Percentiles rank a stretch among this genome's conserved stretches.
These are phyloP conservation scores for Digitonthophagus gazella DNA, from an alignment of 2,888 invertebrate genomes.

Conservation along the genomic window DNA sequence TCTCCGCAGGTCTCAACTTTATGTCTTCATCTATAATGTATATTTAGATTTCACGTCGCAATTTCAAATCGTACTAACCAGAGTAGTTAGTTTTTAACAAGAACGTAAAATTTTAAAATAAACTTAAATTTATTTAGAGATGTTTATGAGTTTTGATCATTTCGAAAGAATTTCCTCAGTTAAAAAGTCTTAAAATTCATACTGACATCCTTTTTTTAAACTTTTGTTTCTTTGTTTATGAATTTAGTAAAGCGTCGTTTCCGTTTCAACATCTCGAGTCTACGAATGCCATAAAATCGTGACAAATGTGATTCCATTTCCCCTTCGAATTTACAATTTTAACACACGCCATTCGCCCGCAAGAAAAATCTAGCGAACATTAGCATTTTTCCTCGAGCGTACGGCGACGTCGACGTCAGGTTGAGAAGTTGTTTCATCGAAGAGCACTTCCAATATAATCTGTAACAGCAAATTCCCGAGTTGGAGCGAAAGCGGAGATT, in stretches of 20 bases:
- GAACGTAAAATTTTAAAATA: background rate
- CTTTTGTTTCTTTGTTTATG: background rate
- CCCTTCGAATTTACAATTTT: background rate
- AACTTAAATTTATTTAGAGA: background rate
- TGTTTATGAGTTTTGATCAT: background rate
- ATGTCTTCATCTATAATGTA: too few relatives aligned
- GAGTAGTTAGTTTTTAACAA: too few relatives aligned
- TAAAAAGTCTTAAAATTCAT: too few relatives aligned
- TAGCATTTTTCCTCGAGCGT: background rate
- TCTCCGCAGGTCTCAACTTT: background rate
- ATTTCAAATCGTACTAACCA: too few relatives aligned
- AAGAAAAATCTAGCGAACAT: background rate
- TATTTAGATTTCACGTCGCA: background rate
- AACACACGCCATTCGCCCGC: background rate
- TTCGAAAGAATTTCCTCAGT: background rate
- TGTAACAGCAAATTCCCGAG: background rate
- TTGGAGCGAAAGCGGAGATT: background rate
- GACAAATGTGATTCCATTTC: background rate
- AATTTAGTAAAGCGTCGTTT: background rate
- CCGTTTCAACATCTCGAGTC: too few relatives aligned
- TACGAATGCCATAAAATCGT: background rate
- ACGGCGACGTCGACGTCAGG: background rate
- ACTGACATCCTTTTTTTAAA: too few relatives aligned
- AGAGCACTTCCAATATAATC: background rate
- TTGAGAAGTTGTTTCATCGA: background rate